These are phyloP conservation scores for Rhysida immarginata DNA, from an alignment of 1,140 invertebrate genomes.

Conservation along the genomic window DNA sequence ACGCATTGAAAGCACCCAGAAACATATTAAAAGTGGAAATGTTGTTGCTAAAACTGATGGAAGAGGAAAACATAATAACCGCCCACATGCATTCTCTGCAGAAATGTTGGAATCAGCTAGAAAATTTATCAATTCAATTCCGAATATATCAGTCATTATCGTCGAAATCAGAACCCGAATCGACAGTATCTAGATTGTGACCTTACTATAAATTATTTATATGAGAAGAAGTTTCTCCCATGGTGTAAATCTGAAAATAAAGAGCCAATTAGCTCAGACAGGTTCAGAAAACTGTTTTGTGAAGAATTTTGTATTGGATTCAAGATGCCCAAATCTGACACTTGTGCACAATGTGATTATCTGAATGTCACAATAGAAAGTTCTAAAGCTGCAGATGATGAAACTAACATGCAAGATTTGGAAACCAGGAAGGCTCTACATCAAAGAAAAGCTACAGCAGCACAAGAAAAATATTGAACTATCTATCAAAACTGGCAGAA, in stretches of 20 bases:
- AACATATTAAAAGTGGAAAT: neutral
- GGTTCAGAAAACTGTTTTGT: neutral
- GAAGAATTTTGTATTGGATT: slow-evolving; percentile 7
- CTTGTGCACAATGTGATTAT: slow-evolving; percentile 1
- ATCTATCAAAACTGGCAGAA: neutral
- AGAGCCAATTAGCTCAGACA: neutral
- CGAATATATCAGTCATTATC: neutral
- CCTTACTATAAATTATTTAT: neutral
- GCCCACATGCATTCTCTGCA: neutral
- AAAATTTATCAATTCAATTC: neutral
- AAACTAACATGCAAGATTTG: neutral
- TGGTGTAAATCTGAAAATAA: neutral
- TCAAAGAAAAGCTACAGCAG: neutral
- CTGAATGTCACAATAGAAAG: neutral
- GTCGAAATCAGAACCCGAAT: neutral
- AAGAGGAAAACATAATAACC: neutral
- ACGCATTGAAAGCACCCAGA: neutral
- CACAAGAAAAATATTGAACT: neutral
- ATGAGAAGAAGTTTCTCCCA: neutral
- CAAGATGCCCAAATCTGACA: slow-evolving; percentile 7
- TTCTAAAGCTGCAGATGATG: neutral
- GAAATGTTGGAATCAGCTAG: neutral
- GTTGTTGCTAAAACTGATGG: neutral
- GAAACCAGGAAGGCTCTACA: slow-evolving; percentile 1
- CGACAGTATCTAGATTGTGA: no score